Base-by-base conservation (phyloP, 92 coral and sea anemone species). In the Porites cylindrica region DNA sequence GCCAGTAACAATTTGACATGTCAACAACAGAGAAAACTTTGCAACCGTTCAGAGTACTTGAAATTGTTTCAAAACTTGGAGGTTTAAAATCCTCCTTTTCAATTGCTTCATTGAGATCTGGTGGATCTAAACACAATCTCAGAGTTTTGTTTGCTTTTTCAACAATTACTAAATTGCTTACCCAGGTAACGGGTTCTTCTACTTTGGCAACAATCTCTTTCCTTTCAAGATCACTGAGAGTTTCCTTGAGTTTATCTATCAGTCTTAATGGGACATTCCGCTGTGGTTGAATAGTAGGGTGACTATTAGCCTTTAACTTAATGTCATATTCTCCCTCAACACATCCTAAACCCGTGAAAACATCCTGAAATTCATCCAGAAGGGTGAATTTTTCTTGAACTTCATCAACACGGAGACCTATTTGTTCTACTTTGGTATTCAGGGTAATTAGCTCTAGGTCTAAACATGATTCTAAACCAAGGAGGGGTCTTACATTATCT, bases 391-490 rank as follows among this genome's bases (percentile, higher is more conserved):
- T 72, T 75, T 69, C 26, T 54, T 83, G 79, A 51, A 83, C 79
- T 47, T 76, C 78, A 83, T 72, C 19, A 26, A 77, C 78, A 86
- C 67, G 26, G 81, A 78, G 66, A 47, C 72, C 84, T 75, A 20
- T 77, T 19, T 74, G 59, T 77, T 65, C 76, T 51, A 86, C 84
- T 13, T 66, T 86, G 78, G 66, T n/a, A 78, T 53, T 59, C 47
- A 78, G 13, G 65, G 77, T 66, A 67, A 77, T 76, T 32, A 86
- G 76, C 66, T 75, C 85, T 75, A 75, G 62, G 73, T 81, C 68
- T 63, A 89, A 69, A 61, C 85, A 83, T 72, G 91, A 66, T 88
- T 88, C 88, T 76, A 75, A 70, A 72, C 88, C 83, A 24, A 88
- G 77, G 52, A 88, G 85, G 13, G 88, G 88, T 84, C 69, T 83